These are phyloP conservation scores for Cossypha heuglini DNA, from an alignment of 2,797 vertebrate species.

Conservation along the genomic window DNA sequence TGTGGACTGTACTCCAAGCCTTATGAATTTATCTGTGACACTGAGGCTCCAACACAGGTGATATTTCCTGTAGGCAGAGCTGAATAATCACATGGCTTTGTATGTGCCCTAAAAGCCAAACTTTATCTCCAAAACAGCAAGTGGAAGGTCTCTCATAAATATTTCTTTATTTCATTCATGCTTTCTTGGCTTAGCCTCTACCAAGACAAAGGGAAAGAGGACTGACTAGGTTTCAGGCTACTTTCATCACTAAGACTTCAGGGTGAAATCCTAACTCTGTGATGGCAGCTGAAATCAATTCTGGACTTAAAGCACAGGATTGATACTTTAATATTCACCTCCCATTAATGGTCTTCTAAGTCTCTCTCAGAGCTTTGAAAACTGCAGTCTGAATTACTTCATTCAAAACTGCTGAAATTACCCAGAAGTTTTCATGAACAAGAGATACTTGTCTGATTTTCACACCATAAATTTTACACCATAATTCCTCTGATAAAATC, in stretches of 20 bases:
- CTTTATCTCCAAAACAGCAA: background rate
- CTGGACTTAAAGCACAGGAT: background rate
- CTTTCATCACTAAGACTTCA: background rate
- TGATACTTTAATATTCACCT: background rate
- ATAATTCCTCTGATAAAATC: background rate
- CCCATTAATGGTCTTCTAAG: background rate
- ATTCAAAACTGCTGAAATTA: conserved; percentile 9
- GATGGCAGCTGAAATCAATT: background rate
- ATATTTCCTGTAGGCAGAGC: background rate
- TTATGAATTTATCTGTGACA: background rate
- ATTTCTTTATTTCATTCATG: background rate
- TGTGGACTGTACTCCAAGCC: background rate
- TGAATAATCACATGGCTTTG: background rate
- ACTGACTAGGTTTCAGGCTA: background rate
- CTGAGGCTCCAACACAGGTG: background rate
- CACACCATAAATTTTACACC: background rate
- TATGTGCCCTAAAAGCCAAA: background rate
- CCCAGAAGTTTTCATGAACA: background rate
- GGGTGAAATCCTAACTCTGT: background rate
- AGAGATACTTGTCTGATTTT: background rate
- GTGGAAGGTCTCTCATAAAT: background rate
- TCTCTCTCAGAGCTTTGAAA: background rate
- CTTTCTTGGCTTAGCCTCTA: background rate
- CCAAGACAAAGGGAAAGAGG: background rate
- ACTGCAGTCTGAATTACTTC: background rate